A percentile compares a stretch with the other conserved stretches of the same genome.
Conservation (phyloP, 1,140 invertebrate species). For the Popillia japonica region DNA sequence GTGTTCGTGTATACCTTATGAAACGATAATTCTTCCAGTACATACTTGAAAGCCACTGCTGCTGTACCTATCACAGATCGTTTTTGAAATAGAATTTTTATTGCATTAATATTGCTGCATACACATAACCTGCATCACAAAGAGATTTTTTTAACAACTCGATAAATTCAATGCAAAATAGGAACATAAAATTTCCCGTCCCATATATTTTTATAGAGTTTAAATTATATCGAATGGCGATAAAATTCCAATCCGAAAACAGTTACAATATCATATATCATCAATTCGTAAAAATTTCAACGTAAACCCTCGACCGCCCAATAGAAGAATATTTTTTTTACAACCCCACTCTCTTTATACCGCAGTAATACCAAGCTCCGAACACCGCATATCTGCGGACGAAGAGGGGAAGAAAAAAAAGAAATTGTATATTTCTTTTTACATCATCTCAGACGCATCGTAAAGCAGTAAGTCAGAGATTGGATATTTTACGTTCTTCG, state of each 20-base stretch:
- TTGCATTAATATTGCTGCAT: too few species aligned
- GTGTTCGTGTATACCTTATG: too few species aligned
- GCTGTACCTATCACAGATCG: too few species aligned
- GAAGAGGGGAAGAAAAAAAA: neutral
- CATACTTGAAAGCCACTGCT: too few species aligned
- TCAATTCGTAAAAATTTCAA: constrained; percentile 16
- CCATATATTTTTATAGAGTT: neutral
- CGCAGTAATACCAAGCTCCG: neutral
- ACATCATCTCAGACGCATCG: constrained; percentile 29
- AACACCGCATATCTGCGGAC: neutral
- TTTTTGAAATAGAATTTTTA: too few species aligned
- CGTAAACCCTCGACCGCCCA: neutral
- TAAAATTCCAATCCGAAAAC: neutral
- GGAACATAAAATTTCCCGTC: too few species aligned
- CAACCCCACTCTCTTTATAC: neutral
- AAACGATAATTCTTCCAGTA: too few species aligned
- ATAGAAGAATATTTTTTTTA: constrained; percentile 3
- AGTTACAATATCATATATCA: constrained; percentile 15
- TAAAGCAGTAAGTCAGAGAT: constrained; percentile 28
- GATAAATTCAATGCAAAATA: too few species aligned
- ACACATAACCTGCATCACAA: too few species aligned
- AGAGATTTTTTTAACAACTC: too few species aligned
- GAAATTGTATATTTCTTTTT: constrained; percentile 27
- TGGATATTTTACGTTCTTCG: constrained; percentile 27
- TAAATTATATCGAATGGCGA: neutral